These are phyloP conservation scores for Rosalia funebris DNA, from an alignment of 2,888 invertebrate species.

Conservation along the genomic window DNA sequence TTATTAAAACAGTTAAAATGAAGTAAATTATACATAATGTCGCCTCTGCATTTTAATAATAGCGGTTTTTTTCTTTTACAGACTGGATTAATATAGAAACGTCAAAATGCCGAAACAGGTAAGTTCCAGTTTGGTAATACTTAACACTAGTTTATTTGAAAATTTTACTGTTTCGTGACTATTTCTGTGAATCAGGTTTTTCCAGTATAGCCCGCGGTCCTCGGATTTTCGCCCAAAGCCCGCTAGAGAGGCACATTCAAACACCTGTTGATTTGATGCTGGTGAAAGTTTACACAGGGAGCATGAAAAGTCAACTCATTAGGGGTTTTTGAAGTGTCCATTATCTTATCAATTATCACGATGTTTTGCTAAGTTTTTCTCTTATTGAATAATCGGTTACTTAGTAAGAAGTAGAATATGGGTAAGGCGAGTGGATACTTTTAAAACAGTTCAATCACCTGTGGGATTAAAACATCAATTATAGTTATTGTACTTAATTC, in stretches of 20 bases:
- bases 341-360: too few relatives aligned
- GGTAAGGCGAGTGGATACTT: too few relatives aligned
- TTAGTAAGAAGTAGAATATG: too few relatives aligned
- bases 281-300: constrained; percentile 24
- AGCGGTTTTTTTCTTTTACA: constrained; percentile 12
- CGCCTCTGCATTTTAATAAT: background rate
- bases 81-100: constrained; percentile 51
- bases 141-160: background rate
- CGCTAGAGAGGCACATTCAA: constrained; percentile 7
- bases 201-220: background rate
- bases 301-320: background rate
- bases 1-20: background rate
- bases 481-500: too few relatives aligned
- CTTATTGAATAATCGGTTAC: too few relatives aligned
- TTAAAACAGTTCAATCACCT: too few relatives aligned
- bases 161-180: background rate
- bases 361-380: too few relatives aligned
- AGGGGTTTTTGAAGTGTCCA: too few relatives aligned
- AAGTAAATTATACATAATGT: background rate
- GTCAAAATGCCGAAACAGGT: constrained; percentile 60
- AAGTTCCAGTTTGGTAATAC: constrained; percentile 34
- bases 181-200: constrained; percentile 1
- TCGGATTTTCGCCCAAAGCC: background rate
- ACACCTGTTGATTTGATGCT: constrained; percentile 22
- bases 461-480: too few relatives aligned